Evolutionary conservation across 2,113 vertebrate genomes (phyloP), one percentile per base, ranked within the genome.

Genomic region (Amblyornis subalaris): DNA sequence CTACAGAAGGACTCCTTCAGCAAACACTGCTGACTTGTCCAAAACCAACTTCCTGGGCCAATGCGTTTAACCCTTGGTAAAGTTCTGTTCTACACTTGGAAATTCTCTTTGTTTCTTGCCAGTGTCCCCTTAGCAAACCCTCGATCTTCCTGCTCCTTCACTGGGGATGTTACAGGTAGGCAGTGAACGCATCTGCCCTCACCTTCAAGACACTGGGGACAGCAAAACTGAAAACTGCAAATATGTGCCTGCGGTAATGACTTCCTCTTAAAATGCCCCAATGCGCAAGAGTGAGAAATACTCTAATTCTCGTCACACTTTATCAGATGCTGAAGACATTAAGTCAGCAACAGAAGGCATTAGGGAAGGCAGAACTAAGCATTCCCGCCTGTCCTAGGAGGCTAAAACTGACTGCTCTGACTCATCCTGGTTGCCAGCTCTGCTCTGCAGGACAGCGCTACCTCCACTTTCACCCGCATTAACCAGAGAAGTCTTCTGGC

Each of bases 301-400:
- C 86, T 50, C 29, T 78, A 45, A 78, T 48, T 85, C 35, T 84
- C 47, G 66, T 71, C 16, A 33, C 47, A 54, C 24, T 86, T 70
- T 70, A 55, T 77, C 76, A 78, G 55, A 70, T 7, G 22, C 21
- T 86, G 73, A 81, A 84, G 84, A 70, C n/a, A 66, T 60, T 51
- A 85, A 90, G 15, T 50, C 60, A 80, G 47, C 10, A n/a, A 90
- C 13, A 19, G 54, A 80, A 90, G 60, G 16, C 86, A 62, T 61
- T 44, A 69, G 28, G 45, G 58, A 85, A 90, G 14, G 64, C 50
- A 94, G 44, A 89, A 72, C 66, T 55, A 85, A 85, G 31, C 21
- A 22, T 1, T 65, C 54, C 28, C 70, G 16, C 47, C 45, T 66
- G 38, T 80, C 33, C 79, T 77, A 48, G 29, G 44, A 89, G 54